Conservation (phyloP, 2,888 invertebrate species). For the Sympetrum striolatum region DNA sequence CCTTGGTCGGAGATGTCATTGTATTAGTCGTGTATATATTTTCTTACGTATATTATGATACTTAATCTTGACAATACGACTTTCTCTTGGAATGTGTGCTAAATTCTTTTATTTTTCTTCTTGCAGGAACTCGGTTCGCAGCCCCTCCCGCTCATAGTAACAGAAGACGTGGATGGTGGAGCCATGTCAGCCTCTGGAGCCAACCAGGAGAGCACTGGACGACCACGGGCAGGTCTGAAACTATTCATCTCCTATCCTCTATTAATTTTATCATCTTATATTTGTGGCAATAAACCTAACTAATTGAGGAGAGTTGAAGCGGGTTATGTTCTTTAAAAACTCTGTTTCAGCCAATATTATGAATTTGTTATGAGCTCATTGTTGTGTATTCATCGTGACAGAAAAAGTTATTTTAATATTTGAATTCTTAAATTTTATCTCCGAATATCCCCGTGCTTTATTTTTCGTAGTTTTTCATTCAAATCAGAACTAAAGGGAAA, state of each 20-base stretch:
- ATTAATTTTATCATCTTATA: no score
- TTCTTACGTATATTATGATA: not conserved
- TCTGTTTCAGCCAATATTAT: no score
- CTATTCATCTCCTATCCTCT: constrained; percentile 46
- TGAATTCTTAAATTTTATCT: no score
- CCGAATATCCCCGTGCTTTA: no score
- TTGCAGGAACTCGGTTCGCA: constrained; percentile 70
- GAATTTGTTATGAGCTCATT: no score
- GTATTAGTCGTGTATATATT: not conserved
- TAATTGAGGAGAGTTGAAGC: no score
- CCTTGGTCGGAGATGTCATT: not conserved
- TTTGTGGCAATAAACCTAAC: no score
- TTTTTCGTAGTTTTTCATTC: no score
- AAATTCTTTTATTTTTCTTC: constrained; percentile 47
- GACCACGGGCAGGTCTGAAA: constrained; percentile 72
- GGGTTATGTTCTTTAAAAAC: no score
- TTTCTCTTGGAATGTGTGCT: not conserved
- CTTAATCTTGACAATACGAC: not conserved
- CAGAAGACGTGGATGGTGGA: constrained; percentile 60
- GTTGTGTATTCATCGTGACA: no score
- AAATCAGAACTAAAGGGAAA: no score
- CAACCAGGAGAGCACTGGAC: constrained; percentile 56
- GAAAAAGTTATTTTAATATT: no score
- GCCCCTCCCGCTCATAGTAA: constrained; percentile 65
- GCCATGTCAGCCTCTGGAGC: constrained; percentile 49